Evolutionary conservation across 2,797 vertebrate species (phyloP), one percentile per base, ranked within the genome.

Genomic region (Cyprinodon diabolis): DNA sequence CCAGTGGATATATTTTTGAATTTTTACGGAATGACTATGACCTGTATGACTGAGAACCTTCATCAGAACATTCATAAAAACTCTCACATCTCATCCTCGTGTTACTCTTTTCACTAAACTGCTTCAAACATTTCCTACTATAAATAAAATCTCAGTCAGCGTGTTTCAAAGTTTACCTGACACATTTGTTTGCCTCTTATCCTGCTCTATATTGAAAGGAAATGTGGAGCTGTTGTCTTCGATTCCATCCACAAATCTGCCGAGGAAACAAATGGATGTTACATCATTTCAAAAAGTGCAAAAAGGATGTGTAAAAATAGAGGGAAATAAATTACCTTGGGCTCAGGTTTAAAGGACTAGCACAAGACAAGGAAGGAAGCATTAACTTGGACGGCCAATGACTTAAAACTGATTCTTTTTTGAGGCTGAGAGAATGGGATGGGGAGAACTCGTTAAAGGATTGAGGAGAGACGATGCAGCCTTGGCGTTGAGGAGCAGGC

Each of bases 211-310:
- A 51, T 95, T 95, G 86, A 98, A 97, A 48, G 94, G 94, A 94
- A 98, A 98, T 0, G 93, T 82, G 15, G 94, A 93, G n/a, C 94
- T 89, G 0, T 96, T 94, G 86, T 98, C 97, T 81, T 99, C 97
- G 54, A 97, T 98, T 75, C 97, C 97, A 48, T 99, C 97, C 78
- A 98, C 97, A 14, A 99, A 93, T 89, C 97, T 99, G 72, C 15
- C 40, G 75, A 72, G 71, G 48, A 77, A 43, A 85, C n/a, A 81
- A 69, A 84, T 72, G 2, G 7, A 4, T 11, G 58, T 73, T 23
- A 74, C 2, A n/a, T 62, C 0, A 49, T 66, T 71, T 45, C 35
- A 17, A 76, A 74, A 71, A 25, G 60, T 49, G 15, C 51, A 82
- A 68, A 69, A 66, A 48, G 19, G 0, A 23, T 0, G 49, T 70